phyloP scores from a whole-genome alignment of 2,888 invertebrate species.

The Mythimna pallens region DNA sequence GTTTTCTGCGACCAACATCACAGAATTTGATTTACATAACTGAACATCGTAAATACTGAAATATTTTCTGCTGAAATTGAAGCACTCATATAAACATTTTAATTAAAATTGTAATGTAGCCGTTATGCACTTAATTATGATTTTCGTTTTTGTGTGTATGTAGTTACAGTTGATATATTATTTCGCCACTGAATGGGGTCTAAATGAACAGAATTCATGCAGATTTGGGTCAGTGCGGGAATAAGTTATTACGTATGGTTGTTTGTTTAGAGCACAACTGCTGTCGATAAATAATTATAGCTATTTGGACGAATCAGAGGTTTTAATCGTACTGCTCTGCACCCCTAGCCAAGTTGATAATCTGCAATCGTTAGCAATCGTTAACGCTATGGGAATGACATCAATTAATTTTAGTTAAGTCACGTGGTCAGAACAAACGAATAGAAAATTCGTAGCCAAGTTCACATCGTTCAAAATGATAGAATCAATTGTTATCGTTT shows the following conservation, averaged over 20 bases:
- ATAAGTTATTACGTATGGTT: constrained; percentile 5
- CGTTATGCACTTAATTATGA: constrained; percentile 22
- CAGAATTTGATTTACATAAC: not conserved
- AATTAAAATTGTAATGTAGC: constrained; percentile 44
- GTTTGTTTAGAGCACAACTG: not conserved
- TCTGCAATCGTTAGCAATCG: too few species aligned
- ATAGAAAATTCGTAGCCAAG: too few species aligned
- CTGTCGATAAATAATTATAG: not conserved
- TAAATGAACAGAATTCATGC: constrained; percentile 10
- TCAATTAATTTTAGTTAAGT: too few species aligned
- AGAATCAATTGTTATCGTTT: too few species aligned
- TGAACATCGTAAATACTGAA: not conserved
- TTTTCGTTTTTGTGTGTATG: constrained; percentile 21
- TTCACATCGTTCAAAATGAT: too few species aligned
- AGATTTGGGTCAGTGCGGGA: constrained; percentile 13
- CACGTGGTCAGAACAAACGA: too few species aligned
- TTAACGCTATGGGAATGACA: too few species aligned
- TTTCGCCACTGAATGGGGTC: constrained; percentile 10
- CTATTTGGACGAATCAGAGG: not conserved
- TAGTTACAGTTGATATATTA: constrained; percentile 40
- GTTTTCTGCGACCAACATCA: not conserved
- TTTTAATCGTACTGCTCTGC: not conserved
- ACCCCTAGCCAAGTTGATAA: too few species aligned
- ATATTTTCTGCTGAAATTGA: not conserved
- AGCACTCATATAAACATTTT: constrained; percentile 12